These are phyloP conservation scores for Diarsia mendica DNA, from an alignment of 2,888 invertebrate genomes.

Conservation along the genomic window DNA sequence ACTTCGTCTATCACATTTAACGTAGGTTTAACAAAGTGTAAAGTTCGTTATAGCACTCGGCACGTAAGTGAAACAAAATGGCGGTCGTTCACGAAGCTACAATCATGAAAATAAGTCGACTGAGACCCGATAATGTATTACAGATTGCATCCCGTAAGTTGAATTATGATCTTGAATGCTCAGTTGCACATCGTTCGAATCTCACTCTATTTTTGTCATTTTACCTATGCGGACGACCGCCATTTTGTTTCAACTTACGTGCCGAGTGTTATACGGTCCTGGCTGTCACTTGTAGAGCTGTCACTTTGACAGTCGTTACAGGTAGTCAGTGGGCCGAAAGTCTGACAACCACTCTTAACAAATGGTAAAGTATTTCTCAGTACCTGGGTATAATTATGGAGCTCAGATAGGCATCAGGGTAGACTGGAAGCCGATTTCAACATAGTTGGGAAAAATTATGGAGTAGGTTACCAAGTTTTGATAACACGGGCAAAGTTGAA, in stretches of 20 bases:
- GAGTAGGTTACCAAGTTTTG: neutral
- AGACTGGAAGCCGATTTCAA: neutral
- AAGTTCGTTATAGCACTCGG: no score
- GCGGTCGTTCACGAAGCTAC: no score
- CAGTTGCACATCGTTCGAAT: no score
- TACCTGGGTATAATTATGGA: neutral
- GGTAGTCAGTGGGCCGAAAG: neutral
- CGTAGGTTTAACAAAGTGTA: neutral
- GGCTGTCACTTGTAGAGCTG: neutral
- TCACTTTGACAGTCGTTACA: neutral
- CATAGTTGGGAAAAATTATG: neutral
- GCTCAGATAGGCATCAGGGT: neutral
- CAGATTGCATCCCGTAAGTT: no score
- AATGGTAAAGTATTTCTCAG: neutral
- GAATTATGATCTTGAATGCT: no score
- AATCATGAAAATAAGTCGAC: no score
- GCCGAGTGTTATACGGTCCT: no score
- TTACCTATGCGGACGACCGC: no score
- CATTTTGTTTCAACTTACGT: no score
- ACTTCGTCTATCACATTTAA: conserved; percentile 9
- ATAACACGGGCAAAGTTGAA: neutral
- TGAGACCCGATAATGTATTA: no score
- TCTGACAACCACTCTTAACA: neutral
- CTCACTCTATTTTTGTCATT: no score
- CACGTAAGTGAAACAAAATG: no score